Evolutionary conservation across 2,888 invertebrate genomes (phyloP).

Genomic region (Cataglyphis livida): DNA sequence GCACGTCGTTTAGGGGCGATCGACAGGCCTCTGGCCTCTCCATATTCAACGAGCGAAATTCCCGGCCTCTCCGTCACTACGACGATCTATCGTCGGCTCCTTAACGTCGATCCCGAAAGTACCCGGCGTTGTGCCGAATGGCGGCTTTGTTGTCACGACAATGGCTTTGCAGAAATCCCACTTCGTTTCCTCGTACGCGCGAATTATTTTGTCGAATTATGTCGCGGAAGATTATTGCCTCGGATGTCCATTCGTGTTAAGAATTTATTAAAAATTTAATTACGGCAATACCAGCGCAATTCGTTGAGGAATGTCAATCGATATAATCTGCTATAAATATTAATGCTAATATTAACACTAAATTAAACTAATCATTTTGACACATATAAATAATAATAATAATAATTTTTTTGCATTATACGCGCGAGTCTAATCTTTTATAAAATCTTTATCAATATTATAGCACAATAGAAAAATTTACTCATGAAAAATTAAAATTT

Average conservation of each 20-base stretch:
- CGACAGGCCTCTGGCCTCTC: constrained; percentile 79
- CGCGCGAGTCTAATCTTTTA: neutral
- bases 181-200: constrained; percentile 44
- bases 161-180: constrained; percentile 56
- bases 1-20: constrained; percentile 80
- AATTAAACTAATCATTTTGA: neutral
- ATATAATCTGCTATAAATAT: neutral
- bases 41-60: constrained; percentile 79
- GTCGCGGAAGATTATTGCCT: constrained; percentile 42
- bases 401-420: neutral
- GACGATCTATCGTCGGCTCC: constrained; percentile 77
- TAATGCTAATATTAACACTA: neutral
- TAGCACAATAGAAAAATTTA: neutral
- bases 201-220: constrained; percentile 52
- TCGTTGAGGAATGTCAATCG: constrained; percentile 19
- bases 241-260: constrained; percentile 4
- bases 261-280: constrained; percentile 56
- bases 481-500: neutral
- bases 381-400: neutral
- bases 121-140: constrained; percentile 47
- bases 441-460: constrained; percentile 12
- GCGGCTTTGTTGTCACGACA: constrained; percentile 74
- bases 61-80: constrained; percentile 76
- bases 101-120: constrained; percentile 76
- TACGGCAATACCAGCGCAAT: neutral